Evolutionary conservation across 1,140 invertebrate species (phyloP), one percentile per base, ranked within the genome.

Genomic region (Forficula auricularia): DNA sequence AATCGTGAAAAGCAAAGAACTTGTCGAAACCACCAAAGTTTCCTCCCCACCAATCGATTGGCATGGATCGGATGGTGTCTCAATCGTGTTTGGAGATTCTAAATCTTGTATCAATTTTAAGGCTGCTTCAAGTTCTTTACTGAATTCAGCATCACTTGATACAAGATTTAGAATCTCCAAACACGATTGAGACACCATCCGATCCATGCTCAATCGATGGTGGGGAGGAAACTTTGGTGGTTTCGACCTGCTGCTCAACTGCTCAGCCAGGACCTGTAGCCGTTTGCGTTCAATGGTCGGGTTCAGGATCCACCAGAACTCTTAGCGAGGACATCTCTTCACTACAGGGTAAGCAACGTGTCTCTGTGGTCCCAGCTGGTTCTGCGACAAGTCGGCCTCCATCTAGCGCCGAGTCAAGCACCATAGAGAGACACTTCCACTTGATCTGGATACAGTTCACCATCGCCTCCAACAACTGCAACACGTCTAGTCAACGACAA

Each of bases 91-190:
- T 6, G 63, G 63, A 45, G 61, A 63, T 48, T 64, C 63, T 35
- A 66, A 44, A 44, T 66, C 63, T 49, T 66, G 64, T 33, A 66
- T 64, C n/a, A 64, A 48, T 45, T 66, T 60, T 2, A 65, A 46
- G 6, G 61, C 64, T 3, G 62, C 63, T 48, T 65, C 63, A 32
- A 65, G 46, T 46, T 66, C 62, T 42, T 59, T 60, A 3, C 57
- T 61, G 43, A 66, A 66, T 36, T 64, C 63, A 3, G 59, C 52
- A 38, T 63, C 61, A 45, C 60, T 62, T 64, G n/a, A 64, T 66
- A 33, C 64, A 66, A 49, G 63, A 66, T 44, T 44, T 66, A 35
- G 63, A 64, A 48, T 63, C 61, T 45, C 63, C 63, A 6, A 48
- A 64, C 42, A 64, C 62, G 6, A 54, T 56, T 3, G 61, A 61